phyloP scores from a whole-genome alignment of 2,797 vertebrate genomes.

The Pagetopsis macropterus region DNA sequence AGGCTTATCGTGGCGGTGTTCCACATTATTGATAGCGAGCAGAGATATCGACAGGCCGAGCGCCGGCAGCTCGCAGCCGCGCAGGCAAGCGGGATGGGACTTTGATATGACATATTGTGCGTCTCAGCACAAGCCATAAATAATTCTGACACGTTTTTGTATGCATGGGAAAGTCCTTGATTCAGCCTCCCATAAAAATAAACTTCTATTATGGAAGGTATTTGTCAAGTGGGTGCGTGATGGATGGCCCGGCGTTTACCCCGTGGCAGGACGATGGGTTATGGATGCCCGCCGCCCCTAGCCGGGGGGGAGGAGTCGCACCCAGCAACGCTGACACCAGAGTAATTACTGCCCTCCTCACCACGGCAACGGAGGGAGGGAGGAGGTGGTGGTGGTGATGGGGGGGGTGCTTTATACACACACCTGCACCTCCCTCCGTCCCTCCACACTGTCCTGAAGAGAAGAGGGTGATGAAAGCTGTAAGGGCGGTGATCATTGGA shows the following conservation, averaged over 20 bases:
- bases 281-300: conserved; percentile 93
- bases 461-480: conserved; percentile 35
- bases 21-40: conserved; percentile 97
- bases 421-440: conserved; percentile 69
- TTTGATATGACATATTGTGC: conserved; percentile 99
- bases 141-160: conserved; percentile 99
- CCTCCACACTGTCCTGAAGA: conserved; percentile 49
- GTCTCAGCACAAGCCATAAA: conserved; percentile 99
- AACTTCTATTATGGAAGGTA: conserved; percentile 99
- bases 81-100: conserved; percentile 88
- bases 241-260: conserved; percentile 97
- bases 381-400: conserved; percentile 11
- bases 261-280: conserved; percentile 97
- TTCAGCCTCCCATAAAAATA: conserved; percentile 99
- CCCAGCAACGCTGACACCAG: conserved; percentile 89
- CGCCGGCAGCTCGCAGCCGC: conserved; percentile 81
- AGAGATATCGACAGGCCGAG: conserved; percentile 96
- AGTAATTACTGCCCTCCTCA: conserved; percentile 83
- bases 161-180: conserved; percentile 99
- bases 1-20: conserved; percentile 90
- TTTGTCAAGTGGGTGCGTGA: conserved; percentile 99
- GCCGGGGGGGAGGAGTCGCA: conserved; percentile 93
- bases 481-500: conserved; percentile 43
- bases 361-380: conserved; percentile 69
- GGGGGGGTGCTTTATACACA: conserved; percentile 56